Evolutionary conservation across 1,140 invertebrate genomes (phyloP), one percentile per base, ranked within the genome.

Genomic region (Zaprionus gabonicus): DNA sequence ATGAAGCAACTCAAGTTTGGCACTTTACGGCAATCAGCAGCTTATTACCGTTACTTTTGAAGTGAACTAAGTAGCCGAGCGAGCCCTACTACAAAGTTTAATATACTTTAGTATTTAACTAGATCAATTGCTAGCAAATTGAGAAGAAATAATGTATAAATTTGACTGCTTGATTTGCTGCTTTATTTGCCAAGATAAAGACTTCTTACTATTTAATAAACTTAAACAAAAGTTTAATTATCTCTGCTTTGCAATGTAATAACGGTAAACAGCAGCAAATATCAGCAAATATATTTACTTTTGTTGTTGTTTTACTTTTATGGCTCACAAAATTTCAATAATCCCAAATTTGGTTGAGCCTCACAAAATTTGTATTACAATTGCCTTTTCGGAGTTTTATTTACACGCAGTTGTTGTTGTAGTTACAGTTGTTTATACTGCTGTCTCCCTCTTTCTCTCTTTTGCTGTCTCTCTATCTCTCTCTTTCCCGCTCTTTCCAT

Each of bases 1-100:
- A 76, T 71, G 72, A 70, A 75, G 41, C 68, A 59, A 15, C 44
- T 65, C 68, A 64, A 17, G 25, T 58, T 38, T 65, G n/a, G n/a
- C 59, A 51, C 17, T 76, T 76, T 76, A 76, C 64, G 53, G 31
- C 72, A 64, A 64, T 75, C 55, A 75, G 51, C 67, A 65, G 73
- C 53, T 58, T 56, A 57, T 38, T 49, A 31, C 28, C 56, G 36
- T 28, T 23, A 53, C 25, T 31, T 17, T 58, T 49, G n/a, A 17
- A 46, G 41, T 17, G n/a, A 6, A 46, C n/a, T 20, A 17, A 46
- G 41, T 46, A 46, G 7, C 1, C 20, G 20, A 20, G 20, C 20
- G 1, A 20, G 20, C 4, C 5, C 3, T 31, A 9, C 41, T 46
- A 46, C 41, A 17, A 46, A 17, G 41, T 17, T n/a, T 1, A 10